phyloP scores from a whole-genome alignment of 2,113 vertebrate species.

The Limanda limanda region DNA sequence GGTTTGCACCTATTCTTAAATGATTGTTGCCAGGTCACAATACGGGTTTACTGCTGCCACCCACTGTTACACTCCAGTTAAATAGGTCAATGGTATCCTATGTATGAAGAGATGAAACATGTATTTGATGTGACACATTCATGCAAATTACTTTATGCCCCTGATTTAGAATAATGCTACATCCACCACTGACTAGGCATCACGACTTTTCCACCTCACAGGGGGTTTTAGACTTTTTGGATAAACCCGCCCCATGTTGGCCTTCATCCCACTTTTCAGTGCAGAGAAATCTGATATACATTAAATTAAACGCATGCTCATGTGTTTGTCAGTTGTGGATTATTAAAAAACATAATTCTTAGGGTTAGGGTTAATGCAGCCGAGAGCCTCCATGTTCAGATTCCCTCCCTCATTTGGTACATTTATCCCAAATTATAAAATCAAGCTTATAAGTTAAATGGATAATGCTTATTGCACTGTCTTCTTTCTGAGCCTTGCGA shows the following conservation, averaged over 20 bases:
- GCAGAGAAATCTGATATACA: background rate
- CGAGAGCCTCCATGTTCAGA: background rate
- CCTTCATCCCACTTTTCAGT: background rate
- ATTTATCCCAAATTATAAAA: background rate
- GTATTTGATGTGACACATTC: no score
- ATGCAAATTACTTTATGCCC: no score
- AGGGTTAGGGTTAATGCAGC: no score
- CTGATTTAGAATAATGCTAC: no score
- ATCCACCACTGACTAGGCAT: no score
- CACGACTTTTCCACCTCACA: background rate
- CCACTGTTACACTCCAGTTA: slow-evolving; percentile 13
- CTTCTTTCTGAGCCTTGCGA: no score
- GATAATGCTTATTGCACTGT: background rate
- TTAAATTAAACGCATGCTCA: background rate
- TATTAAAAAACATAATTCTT: no score
- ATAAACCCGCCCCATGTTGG: background rate
- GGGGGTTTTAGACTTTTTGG: background rate
- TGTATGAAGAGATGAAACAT: background rate
- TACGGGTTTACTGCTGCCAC: slow-evolving; percentile 15
- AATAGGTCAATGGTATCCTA: background rate
- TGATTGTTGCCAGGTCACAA: background rate
- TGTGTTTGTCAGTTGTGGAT: no score
- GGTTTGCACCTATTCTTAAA: background rate
- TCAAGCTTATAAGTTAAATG: background rate
- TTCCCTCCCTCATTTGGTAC: no score